Evolutionary conservation across 2,888 invertebrate genomes (phyloP), one percentile per base, ranked within the genome.

Genomic region (Eupithecia vulgata): DNA sequence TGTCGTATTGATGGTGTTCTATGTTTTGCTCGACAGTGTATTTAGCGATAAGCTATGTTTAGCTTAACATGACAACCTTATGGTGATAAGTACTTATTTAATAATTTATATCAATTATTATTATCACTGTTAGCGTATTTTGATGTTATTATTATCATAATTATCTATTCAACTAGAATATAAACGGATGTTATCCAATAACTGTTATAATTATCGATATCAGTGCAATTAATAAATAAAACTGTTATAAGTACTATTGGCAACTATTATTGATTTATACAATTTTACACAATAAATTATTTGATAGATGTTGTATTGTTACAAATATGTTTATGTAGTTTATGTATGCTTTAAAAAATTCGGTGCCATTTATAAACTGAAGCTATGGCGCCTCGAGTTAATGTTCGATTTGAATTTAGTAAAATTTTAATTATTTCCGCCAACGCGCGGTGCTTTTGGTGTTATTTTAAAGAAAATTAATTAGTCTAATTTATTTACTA

Each of bases 61-160:
- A 76, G 79, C 77, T 82, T 78, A 70, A 80, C 84, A 84, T 85
- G 83, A 85, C 83, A 83, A 81, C 76, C 76, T 67, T 78, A 71
- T 72, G 78, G 78, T 81, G 76, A 84, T 77, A 76, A 74, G 83
- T 84, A 84, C 84, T 84, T 83, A 84, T 81, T 79, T 79, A 75
- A 75, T 75, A 76, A 71, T 73, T 76, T 75, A 76, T 76, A 76
- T 70, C 66, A 70, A 70, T 73, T 72, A 68, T 66, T 71, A 67
- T 68, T 76, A 73, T 75, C 68, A 71, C 40, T 75, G 66, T 76
- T 76, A 71, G 75, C 67, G 72, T 76, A 75, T 68, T 74, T 75
- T 74, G 45, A 72, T 74, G 67, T 77, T 79, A 75, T 75, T 65
- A 73, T 66, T 71, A 76, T 76, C 68, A 71, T 69, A 66, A 30